phyloP scores from a whole-genome alignment of 2,888 invertebrate genomes.

The Oligia strigilis region DNA sequence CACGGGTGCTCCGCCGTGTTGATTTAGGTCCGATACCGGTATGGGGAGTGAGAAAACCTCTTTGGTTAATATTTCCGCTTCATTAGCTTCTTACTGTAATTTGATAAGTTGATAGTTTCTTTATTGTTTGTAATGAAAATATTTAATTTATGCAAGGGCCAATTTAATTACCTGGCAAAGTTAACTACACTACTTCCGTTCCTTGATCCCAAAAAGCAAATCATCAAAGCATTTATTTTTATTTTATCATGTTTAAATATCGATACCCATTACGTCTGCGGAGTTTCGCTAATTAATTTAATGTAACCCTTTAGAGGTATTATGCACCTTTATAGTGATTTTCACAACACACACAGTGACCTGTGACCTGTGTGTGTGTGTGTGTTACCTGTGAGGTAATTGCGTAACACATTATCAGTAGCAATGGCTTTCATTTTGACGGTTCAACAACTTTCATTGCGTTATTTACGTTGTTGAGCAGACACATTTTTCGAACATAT shows the following conservation, averaged over 20 bases:
- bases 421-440: neutral
- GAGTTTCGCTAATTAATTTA: neutral
- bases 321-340: neutral
- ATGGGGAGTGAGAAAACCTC: slow-evolving; percentile 58
- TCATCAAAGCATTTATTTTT: neutral
- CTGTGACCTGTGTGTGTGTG: too few species aligned
- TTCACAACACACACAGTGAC: neutral
- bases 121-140: slow-evolving; percentile 20
- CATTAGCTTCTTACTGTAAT: slow-evolving; percentile 62
- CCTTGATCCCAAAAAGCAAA: neutral
- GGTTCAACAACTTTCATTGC: neutral
- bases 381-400: too few species aligned
- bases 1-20: slow-evolving; percentile 76
- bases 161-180: neutral
- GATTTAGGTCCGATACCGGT: slow-evolving; percentile 81
- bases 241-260: neutral
- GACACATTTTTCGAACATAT: neutral
- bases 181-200: neutral
- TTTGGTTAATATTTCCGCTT: slow-evolving; percentile 61
- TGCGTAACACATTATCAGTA: neutral
- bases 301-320: too few species aligned
- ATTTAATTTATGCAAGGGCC: neutral
- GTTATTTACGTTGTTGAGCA: neutral
- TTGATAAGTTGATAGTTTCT: slow-evolving; percentile 49
- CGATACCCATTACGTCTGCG: too few species aligned